These are phyloP conservation scores for Ecdyonurus torrentis DNA, from an alignment of 2,888 invertebrate genomes.

Conservation along the genomic window DNA sequence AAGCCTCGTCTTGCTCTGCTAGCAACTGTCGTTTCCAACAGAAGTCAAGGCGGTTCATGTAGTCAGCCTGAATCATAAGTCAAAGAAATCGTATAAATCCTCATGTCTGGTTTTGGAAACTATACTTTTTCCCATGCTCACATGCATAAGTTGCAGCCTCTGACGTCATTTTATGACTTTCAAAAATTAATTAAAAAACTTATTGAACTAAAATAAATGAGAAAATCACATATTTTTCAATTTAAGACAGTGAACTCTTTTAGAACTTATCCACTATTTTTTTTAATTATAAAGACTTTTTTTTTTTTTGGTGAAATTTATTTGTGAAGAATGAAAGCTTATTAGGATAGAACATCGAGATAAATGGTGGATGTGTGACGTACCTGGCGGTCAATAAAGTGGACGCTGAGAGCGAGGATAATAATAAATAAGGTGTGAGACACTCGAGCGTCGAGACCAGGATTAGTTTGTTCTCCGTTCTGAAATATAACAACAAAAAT, in stretches of 20 bases:
- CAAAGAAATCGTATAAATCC: background rate
- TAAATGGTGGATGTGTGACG: constrained; percentile 8
- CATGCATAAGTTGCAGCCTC: too few relatives aligned
- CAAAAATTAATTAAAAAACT: background rate
- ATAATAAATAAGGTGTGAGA: constrained; percentile 58
- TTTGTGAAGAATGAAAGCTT: background rate
- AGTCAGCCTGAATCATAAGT: constrained; percentile 45
- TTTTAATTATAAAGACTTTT: too few relatives aligned
- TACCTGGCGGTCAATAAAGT: constrained; percentile 70
- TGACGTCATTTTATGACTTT: too few relatives aligned
- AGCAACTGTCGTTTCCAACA: constrained; percentile 60
- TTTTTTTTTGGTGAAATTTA: too few relatives aligned
- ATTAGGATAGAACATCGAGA: background rate
- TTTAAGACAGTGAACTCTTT: too few relatives aligned
- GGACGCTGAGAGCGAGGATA: constrained; percentile 57
- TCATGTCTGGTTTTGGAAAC: background rate
- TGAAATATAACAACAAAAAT: constrained; percentile 26
- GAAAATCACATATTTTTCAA: background rate
- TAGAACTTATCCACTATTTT: too few relatives aligned
- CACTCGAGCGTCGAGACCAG: constrained; percentile 44
- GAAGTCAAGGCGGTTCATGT: constrained; percentile 73
- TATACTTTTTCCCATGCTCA: too few relatives aligned
- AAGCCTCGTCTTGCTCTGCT: constrained; percentile 70
- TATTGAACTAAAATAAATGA: background rate
- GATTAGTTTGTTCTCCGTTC: constrained; percentile 49